phyloP scores from a whole-genome alignment of 2,888 invertebrate species.

The Drosophila kokeensis region DNA sequence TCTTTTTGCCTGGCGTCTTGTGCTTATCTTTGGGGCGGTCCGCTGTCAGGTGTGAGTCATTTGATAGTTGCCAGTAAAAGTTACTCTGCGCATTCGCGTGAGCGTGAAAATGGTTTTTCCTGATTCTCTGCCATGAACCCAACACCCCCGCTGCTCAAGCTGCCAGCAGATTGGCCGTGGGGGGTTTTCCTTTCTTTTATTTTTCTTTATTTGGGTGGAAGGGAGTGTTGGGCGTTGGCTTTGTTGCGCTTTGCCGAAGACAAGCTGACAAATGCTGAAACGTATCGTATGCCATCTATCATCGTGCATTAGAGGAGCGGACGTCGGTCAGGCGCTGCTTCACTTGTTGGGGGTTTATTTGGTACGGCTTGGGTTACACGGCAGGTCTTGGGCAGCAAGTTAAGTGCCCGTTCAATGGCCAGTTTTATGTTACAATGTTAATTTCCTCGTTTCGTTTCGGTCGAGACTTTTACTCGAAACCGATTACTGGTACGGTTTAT shows the following conservation, averaged over 20 bases:
- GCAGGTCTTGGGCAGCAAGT: conserved; percentile 63
- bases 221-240: conserved; percentile 66
- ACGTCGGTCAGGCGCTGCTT: conserved; percentile 40
- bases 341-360: conserved; percentile 19
- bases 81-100: conserved; percentile 76
- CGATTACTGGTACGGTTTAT: conserved; percentile 62
- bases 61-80: conserved; percentile 77
- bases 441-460: conserved; percentile 66
- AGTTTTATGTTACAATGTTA: conserved; percentile 79
- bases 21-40: conserved; percentile 67
- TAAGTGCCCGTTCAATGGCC: conserved; percentile 81
- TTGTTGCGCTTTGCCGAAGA: conserved; percentile 79
- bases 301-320: conserved; percentile 75
- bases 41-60: conserved; percentile 71
- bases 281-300: conserved; percentile 82
- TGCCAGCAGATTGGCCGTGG: conserved; percentile 22
- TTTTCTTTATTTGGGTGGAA: not conserved
- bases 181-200: not conserved
- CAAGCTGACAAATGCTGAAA: conserved; percentile 81
- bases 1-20: conserved; percentile 62
- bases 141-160: not conserved
- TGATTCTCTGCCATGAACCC: conserved; percentile 57
- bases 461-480: conserved; percentile 69
- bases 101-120: conserved; percentile 82
- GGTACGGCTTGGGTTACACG: conserved; percentile 16